Conservation (phyloP, 35 echinoderm and acorn worm genomes). For the Ophioderma brevispina region DNA sequence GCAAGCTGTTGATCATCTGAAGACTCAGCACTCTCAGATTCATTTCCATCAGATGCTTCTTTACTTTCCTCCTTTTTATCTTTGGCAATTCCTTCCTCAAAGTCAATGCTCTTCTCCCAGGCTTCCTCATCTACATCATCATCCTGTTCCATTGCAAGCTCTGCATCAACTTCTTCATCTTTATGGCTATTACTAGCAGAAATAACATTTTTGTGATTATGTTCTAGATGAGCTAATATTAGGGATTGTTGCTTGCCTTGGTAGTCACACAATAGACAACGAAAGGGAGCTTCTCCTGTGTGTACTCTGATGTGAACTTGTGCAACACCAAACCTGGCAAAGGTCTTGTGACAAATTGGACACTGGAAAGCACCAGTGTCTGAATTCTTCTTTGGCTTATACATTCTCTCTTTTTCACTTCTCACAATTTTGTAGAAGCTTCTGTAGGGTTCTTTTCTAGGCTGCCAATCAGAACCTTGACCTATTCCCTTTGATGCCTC, state of each 20-base stretch:
- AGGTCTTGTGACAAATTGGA: neutral
- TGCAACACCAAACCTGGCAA: neutral
- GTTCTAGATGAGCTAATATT: neutral
- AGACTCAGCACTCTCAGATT: neutral
- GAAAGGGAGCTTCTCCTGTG: neutral
- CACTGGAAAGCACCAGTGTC: neutral
- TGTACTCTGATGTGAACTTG: neutral
- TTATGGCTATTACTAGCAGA: neutral
- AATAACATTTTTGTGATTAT: neutral
- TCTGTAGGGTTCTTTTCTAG: slow-evolving; percentile 4
- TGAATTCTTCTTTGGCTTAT: neutral
- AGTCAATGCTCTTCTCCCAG: neutral
- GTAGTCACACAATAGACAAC: neutral
- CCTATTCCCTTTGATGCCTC: neutral
- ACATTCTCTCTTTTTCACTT: neutral
- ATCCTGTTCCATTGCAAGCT: neutral
- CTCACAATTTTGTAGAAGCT: neutral
- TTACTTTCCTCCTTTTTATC: neutral
- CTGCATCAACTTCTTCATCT: neutral
- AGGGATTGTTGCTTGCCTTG: slow-evolving; percentile 3
- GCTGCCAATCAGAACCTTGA: neutral
- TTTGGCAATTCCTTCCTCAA: neutral
- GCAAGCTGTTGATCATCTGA: neutral
- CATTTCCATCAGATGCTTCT: neutral
- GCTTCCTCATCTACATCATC: neutral